phyloP scores from a whole-genome alignment of 2,888 invertebrate genomes.

The Onchidella celtica region DNA sequence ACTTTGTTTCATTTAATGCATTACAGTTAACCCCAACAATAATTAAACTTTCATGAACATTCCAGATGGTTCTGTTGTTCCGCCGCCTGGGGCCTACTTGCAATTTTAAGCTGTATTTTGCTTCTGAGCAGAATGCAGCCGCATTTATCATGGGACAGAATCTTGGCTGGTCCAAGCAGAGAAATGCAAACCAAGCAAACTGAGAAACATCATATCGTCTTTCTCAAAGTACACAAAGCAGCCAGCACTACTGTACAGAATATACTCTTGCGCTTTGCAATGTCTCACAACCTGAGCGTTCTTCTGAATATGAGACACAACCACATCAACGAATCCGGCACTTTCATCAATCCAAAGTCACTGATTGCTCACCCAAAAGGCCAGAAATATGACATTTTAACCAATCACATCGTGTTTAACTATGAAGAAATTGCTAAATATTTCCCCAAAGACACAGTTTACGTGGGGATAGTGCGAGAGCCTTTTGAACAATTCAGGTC shows the following conservation, averaged over 20 bases:
- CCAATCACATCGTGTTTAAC: constrained; percentile 49
- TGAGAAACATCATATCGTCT: constrained; percentile 33
- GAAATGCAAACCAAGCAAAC: no score
- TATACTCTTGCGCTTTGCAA: constrained; percentile 48
- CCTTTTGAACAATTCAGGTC: constrained; percentile 46
- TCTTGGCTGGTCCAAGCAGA: no score
- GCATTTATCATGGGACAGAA: no score
- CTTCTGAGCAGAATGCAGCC: no score
- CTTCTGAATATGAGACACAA: constrained; percentile 30
- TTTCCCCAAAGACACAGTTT: constrained; percentile 18
- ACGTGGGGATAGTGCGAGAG: constrained; percentile 43
- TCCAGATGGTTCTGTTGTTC: no score
- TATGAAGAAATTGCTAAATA: not conserved
- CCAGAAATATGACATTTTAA: constrained; percentile 35
- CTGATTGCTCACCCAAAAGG: constrained; percentile 4
- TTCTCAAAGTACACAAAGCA: constrained; percentile 55
- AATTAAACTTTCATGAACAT: no score
- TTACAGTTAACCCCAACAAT: no score
- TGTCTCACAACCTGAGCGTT: constrained; percentile 44
- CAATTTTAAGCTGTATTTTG: no score
- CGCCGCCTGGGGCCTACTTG: no score
- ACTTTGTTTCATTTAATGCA: no score
- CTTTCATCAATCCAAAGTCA: not conserved
- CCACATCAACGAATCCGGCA: constrained; percentile 21
- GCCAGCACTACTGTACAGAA: constrained; percentile 51